A percentile compares a stretch with the other conserved stretches of the same genome.
Conservation (phyloP, 2,797 vertebrate species). For the Melanotaenia parkinsoni region DNA sequence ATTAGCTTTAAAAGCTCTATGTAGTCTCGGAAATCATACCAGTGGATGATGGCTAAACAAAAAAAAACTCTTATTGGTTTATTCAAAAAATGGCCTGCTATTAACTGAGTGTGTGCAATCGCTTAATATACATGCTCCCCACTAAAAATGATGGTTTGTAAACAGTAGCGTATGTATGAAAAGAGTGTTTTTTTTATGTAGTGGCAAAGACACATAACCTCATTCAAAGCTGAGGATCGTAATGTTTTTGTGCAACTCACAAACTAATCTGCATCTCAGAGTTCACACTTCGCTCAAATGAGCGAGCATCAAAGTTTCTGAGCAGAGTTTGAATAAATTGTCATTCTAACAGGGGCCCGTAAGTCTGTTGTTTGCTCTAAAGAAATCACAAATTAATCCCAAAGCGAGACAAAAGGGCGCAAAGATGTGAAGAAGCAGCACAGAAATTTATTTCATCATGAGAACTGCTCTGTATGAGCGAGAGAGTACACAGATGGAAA, state of each 20-base stretch:
- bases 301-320: conserved; percentile 6
- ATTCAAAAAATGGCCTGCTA: too few species aligned
- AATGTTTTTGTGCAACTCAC: not conserved
- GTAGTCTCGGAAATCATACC: too few species aligned
- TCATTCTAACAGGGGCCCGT: not conserved
- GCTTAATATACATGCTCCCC: too few species aligned
- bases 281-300: not conserved
- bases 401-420: conserved; percentile 1
- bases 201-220: not conserved
- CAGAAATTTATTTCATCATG: conserved; percentile 12
- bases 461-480: not conserved
- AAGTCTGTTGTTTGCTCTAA: not conserved
- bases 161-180: not conserved
- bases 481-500: not conserved
- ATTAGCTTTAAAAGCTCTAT: too few species aligned
- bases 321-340: conserved; percentile 14
- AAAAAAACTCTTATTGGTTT: too few species aligned
- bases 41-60: too few species aligned
- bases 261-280: conserved; percentile 6
- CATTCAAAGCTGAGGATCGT: conserved; percentile 2
- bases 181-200: not conserved
- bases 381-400: conserved; percentile 16
- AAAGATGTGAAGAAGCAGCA: conserved; percentile 20
- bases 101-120: too few species aligned
- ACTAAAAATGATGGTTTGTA: not conserved